These are phyloP conservation scores for Aromia moschata DNA, from an alignment of 2,888 invertebrate species.

Conservation along the genomic window DNA sequence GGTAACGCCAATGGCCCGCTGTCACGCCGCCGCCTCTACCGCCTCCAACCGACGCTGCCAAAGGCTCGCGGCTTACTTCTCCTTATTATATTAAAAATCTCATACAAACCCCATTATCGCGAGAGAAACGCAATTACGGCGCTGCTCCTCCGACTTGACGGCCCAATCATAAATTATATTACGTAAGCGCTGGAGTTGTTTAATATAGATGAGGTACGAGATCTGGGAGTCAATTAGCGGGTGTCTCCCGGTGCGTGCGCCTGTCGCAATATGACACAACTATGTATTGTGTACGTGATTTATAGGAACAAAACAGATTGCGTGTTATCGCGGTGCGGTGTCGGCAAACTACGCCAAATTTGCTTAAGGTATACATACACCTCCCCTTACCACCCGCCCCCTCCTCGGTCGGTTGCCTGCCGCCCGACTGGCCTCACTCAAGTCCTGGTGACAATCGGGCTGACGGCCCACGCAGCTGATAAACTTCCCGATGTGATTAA, in stretches of 20 bases:
- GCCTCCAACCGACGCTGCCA: too few relatives aligned
- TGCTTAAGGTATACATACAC: slow-evolving; percentile 8
- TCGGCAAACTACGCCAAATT: slow-evolving; percentile 23
- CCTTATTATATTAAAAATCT: slow-evolving; percentile 15
- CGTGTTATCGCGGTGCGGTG: slow-evolving; percentile 16
- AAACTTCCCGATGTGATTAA: slow-evolving; percentile 4
- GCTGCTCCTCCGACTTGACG: slow-evolving; percentile 19
- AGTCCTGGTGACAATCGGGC: not conserved
- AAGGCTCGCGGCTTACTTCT: not conserved
- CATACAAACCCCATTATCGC: slow-evolving; percentile 15
- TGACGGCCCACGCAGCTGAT: not conserved
- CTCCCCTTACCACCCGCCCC: not conserved
- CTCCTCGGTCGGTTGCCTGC: too few relatives aligned
- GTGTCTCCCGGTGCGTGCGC: slow-evolving; percentile 35
- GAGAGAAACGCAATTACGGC: slow-evolving; percentile 21
- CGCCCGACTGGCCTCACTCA: too few relatives aligned
- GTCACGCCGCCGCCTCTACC: slow-evolving; percentile 3
- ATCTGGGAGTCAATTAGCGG: slow-evolving; percentile 46
- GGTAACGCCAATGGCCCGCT: too few relatives aligned
- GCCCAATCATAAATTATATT: slow-evolving; percentile 24
- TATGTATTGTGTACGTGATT: slow-evolving; percentile 27
- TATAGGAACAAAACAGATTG: slow-evolving; percentile 20
- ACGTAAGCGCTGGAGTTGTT: slow-evolving; percentile 25
- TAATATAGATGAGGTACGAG: slow-evolving; percentile 42
- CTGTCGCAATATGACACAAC: slow-evolving; percentile 25